These are phyloP conservation scores for Lochmaea crataegi DNA, from an alignment of 2,888 invertebrate genomes.

Conservation along the genomic window DNA sequence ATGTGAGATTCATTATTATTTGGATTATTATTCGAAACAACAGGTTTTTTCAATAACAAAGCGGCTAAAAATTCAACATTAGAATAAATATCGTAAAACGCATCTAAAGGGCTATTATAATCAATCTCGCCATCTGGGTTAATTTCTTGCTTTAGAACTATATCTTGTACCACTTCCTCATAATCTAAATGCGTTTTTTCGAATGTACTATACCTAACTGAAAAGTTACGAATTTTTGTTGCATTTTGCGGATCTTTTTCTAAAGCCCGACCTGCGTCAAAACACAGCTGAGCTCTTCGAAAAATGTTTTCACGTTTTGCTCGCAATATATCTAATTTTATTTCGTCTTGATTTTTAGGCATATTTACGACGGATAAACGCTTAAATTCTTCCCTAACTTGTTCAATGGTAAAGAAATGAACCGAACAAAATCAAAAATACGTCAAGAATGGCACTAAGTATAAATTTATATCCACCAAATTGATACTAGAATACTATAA, in stretches of 20 bases:
- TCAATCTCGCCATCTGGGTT: background rate
- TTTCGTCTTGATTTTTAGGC: background rate
- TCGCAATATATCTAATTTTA: background rate
- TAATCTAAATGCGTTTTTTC: background rate
- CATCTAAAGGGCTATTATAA: background rate
- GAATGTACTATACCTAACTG: background rate
- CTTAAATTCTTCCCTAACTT: background rate
- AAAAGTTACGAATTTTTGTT: slow-evolving; percentile 5
- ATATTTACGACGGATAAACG: background rate
- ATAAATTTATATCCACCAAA: no score
- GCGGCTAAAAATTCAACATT: background rate
- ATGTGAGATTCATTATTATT: no score
- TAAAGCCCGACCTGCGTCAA: slow-evolving; percentile 5
- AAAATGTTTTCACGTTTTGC: slow-evolving; percentile 6
- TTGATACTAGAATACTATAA: no score
- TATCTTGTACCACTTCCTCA: background rate
- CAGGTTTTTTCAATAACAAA: background rate
- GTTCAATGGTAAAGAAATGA: background rate
- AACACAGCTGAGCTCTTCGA: slow-evolving; percentile 16
- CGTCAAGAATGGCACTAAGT: background rate
- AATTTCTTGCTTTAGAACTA: background rate
- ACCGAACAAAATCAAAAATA: slow-evolving; percentile 1
- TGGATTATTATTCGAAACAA: no score
- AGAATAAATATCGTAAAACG: background rate
- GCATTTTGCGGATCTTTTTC: background rate